A percentile compares a stretch with the other conserved stretches of the same genome.
phyloP scores from a whole-genome alignment of 2,888 invertebrate species.

The Scaptomyza flava region DNA sequence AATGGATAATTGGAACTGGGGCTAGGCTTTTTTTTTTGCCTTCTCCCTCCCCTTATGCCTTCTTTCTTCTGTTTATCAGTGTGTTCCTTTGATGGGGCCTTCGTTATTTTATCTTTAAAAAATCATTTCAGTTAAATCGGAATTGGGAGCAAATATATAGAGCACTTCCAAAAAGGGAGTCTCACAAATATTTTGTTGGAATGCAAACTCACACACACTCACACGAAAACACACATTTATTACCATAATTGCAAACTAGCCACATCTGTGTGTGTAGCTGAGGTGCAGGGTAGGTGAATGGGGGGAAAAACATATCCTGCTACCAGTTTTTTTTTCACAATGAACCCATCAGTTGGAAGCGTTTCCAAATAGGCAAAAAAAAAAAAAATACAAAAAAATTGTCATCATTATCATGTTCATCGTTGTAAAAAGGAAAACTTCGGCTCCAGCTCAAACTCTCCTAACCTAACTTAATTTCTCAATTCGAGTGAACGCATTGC shows the following conservation, averaged over 20 bases:
- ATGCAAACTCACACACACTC: slow-evolving; percentile 1
- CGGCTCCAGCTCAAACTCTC: neutral
- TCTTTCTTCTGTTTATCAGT: neutral
- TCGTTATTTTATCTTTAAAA: slow-evolving; percentile 74
- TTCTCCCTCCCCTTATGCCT: neutral
- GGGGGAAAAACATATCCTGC: neutral
- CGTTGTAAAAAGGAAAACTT: slow-evolving; percentile 18
- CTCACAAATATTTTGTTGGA: slow-evolving; percentile 7
- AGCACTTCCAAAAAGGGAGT: slow-evolving; percentile 18
- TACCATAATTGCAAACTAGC: slow-evolving; percentile 53
- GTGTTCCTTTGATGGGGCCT: slow-evolving; percentile 41
- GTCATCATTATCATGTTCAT: slow-evolving; percentile 52
- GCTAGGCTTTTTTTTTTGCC: neutral
- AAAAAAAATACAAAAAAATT: slow-evolving; percentile 18
- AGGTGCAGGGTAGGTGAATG: too few relatives aligned
- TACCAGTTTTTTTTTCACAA: slow-evolving; percentile 33
- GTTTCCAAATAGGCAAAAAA: slow-evolving; percentile 12
- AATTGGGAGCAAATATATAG: slow-evolving; percentile 59
- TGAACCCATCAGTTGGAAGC: slow-evolving; percentile 52
- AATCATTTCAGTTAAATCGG: slow-evolving; percentile 71
- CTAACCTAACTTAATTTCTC: slow-evolving; percentile 41
- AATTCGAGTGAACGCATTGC: slow-evolving; percentile 26
- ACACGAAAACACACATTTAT: slow-evolving; percentile 8
- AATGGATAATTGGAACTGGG: slow-evolving; percentile 72
- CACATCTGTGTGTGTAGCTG: slow-evolving; percentile 12